phyloP scores from a whole-genome alignment of 2,797 vertebrate genomes.

The Sebastes nivosus region DNA sequence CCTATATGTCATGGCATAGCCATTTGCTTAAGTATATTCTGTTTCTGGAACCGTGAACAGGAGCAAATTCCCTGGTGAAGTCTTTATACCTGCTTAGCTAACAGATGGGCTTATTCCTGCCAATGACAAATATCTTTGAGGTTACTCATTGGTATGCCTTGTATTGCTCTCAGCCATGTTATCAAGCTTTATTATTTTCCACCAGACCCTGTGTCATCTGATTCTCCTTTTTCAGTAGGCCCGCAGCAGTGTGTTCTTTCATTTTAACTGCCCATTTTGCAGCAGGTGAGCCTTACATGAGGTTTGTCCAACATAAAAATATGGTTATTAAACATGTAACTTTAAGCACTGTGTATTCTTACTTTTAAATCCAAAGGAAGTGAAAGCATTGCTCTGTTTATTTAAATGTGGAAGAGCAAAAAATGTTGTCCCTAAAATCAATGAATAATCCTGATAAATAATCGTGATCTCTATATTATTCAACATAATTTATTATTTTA shows the following conservation, averaged over 20 bases:
- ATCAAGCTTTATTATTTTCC: constrained; percentile 40
- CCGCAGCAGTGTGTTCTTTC: constrained; percentile 42
- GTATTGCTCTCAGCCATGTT: constrained; percentile 42
- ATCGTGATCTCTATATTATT: too few relatives aligned
- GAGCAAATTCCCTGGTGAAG: constrained; percentile 32
- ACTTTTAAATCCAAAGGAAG: not conserved
- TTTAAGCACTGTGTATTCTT: not conserved
- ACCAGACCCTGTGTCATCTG: constrained; percentile 30
- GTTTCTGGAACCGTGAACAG: constrained; percentile 28
- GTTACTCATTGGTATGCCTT: constrained; percentile 70
- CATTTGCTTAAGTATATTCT: constrained; percentile 33
- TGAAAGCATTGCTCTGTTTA: not conserved
- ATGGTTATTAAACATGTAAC: not conserved
- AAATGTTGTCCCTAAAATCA: not conserved
- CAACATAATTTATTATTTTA: too few relatives aligned
- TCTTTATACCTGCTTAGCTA: constrained; percentile 51
- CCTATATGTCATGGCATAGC: constrained; percentile 7
- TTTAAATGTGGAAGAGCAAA: not conserved
- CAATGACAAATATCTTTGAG: constrained; percentile 63
- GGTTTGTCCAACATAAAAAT: constrained; percentile 2
- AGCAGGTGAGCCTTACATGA: constrained; percentile 10
- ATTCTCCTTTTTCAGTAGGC: constrained; percentile 38
- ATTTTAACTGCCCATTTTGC: constrained; percentile 25
- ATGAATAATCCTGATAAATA: not conserved
- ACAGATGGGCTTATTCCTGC: constrained; percentile 52